A percentile compares a stretch with the other conserved stretches of the same genome.
Evolutionary conservation across 53 echinoderm and acorn worm species (phyloP).

Genomic region (Temnopleurus reevesii): DNA sequence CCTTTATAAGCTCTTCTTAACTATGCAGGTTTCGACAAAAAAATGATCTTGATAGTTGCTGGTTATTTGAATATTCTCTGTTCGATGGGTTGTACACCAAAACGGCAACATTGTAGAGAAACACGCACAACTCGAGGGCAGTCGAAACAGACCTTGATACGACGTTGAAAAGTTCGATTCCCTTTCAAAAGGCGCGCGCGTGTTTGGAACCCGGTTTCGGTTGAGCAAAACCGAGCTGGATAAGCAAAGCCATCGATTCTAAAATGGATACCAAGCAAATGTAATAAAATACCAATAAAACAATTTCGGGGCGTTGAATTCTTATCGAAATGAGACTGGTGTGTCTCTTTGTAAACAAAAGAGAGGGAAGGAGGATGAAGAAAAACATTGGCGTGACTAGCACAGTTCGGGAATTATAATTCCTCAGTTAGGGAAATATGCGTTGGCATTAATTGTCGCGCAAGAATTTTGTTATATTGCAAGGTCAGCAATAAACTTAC

Average conservation of each 20-base stretch:
- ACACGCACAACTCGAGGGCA: too few relatives aligned
- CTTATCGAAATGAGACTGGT: background rate
- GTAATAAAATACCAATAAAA: conserved; percentile 21
- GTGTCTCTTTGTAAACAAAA: background rate
- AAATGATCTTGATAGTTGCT: too few relatives aligned
- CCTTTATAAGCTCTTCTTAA: too few relatives aligned
- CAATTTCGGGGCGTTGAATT: background rate
- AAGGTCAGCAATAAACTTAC: background rate
- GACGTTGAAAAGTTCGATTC: conserved; percentile 19
- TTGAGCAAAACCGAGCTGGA: background rate
- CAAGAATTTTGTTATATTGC: background rate
- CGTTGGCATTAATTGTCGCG: background rate
- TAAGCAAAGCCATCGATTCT: background rate
- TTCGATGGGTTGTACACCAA: background rate
- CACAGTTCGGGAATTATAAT: too few relatives aligned
- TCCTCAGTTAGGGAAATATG: background rate
- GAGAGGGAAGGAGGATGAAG: background rate
- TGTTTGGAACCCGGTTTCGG: background rate
- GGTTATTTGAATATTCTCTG: too few relatives aligned
- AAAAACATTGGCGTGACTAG: too few relatives aligned
- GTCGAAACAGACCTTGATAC: background rate
- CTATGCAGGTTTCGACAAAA: too few relatives aligned
- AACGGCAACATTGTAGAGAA: background rate
- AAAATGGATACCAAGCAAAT: conserved; percentile 24
- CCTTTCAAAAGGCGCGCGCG: background rate